Base-by-base conservation (phyloP, 2,888 invertebrate species). In the Chirona hameri region DNA sequence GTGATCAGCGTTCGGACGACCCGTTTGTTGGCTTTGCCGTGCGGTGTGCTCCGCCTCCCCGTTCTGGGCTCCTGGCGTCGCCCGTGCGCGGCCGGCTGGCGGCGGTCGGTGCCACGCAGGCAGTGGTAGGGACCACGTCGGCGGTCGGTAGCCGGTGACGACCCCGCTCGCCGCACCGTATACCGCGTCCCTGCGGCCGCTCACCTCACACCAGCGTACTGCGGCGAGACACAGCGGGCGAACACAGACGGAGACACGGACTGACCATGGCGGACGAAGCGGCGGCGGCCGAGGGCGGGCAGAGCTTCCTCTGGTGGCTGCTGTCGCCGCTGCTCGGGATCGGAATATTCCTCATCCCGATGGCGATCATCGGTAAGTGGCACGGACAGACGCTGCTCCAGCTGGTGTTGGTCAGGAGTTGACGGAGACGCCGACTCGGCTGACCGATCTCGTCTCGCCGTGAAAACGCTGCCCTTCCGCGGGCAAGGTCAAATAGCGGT, bases 61-160 rank as follows among this genome's bases (percentile, higher is more conserved):
- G 89, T 82, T 87, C 88, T 82, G 87, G 89, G 5, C 86, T 87
- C 88, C 83, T 86, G 72, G 72, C 72, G 72, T 15, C 31, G 72
- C 72, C 72, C 31, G 18, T 72, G 72, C 72, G 52, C 65, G 72
- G 31, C 72, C 72, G 72, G 29, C 29, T 14, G 31, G 31, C 12
- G 72, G 72, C 72, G 72, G 15, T 18, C 18, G 72, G 46, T 76
- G 76, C 76, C 76, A 76, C 76, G 76, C 76, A 76, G 46, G 76
- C 76, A 76, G 46, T 24, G 46, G 76, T 39, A 39, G 76, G 76
- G 46, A 46, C 72, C 76, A 76, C 76, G 76, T 76, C 24, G 76
- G 9, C 76, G 46, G 39, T 7, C 72, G 15, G 72, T 12, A 1
- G 69, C 9, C 69, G 10, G 60, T 18, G 60, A 2, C 24, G 24